Evolutionary conservation across 2,113 vertebrate genomes (phyloP).

Genomic region (Brienomyrus longianalis): DNA sequence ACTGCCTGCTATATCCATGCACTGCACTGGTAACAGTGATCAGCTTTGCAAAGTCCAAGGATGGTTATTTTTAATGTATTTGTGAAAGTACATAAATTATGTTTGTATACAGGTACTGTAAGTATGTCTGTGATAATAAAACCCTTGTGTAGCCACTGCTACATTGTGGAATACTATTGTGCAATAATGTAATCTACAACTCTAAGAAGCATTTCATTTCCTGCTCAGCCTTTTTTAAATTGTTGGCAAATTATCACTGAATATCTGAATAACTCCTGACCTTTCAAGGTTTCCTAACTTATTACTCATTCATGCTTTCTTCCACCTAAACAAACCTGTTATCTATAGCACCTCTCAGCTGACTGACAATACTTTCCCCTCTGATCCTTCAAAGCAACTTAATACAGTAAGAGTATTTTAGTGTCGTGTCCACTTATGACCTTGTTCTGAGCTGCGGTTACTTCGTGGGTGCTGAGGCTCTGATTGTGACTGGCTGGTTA

Average conservation of each 20-base stretch:
- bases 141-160: not conserved
- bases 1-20: not conserved
- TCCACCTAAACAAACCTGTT: not conserved
- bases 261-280: not conserved
- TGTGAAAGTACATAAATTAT: not conserved
- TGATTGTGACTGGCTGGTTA: constrained; percentile 28
- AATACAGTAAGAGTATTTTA: not conserved
- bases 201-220: not conserved
- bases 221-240: not conserved
- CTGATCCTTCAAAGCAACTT: not conserved
- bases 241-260: not conserved
- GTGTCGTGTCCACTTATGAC: not conserved
- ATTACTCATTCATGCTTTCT: not conserved
- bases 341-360: not conserved
- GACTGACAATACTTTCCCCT: not conserved
- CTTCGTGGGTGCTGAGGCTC: not conserved
- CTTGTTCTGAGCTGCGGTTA: not conserved
- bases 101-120: not conserved
- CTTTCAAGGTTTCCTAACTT: not conserved
- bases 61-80: not conserved
- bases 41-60: not conserved
- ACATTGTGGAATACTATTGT: not conserved
- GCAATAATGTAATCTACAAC: not conserved
- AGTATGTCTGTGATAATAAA: not conserved
- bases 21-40: not conserved